Evolutionary conservation across 2,888 invertebrate genomes (phyloP).

Genomic region (Meganola albula): DNA sequence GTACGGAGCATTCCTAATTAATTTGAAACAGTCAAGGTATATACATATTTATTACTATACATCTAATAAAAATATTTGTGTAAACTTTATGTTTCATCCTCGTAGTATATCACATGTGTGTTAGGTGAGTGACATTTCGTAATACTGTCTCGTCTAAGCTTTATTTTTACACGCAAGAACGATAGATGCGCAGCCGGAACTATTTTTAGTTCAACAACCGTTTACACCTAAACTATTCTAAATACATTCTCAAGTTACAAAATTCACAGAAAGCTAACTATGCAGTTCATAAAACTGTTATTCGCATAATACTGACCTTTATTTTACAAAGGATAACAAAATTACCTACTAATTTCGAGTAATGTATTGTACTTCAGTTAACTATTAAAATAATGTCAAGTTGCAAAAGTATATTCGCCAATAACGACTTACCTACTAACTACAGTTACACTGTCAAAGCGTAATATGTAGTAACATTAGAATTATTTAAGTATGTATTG

Average conservation of each 20-base stretch:
- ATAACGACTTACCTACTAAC: no score
- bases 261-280: slow-evolving; percentile 37
- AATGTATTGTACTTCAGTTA: no score
- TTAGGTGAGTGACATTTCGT: slow-evolving; percentile 66
- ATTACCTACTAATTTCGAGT: no score
- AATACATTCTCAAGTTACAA: slow-evolving; percentile 64
- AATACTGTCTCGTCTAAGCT: slow-evolving; percentile 44
- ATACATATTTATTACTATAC: slow-evolving; percentile 37
- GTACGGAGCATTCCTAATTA: slow-evolving; percentile 42
- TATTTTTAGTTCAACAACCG: slow-evolving; percentile 66
- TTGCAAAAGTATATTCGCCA: background rate
- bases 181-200: slow-evolving; percentile 55
- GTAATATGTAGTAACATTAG: slow-evolving; percentile 3
- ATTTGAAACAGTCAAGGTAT: slow-evolving; percentile 59
- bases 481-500: background rate
- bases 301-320: no score
- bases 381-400: slow-evolving; percentile 1
- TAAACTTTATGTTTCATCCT: slow-evolving; percentile 41
- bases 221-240: slow-evolving; percentile 56
- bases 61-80: slow-evolving; percentile 47
- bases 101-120: slow-evolving; percentile 39
- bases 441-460: slow-evolving; percentile 14
- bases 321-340: no score
- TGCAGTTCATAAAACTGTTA: no score
- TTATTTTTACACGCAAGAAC: slow-evolving; percentile 60